Percentiles rank a stretch among this genome's conserved stretches.
These are phyloP conservation scores for Bombus soroeensis DNA, from an alignment of 1,140 invertebrate genomes.

Conservation along the genomic window DNA sequence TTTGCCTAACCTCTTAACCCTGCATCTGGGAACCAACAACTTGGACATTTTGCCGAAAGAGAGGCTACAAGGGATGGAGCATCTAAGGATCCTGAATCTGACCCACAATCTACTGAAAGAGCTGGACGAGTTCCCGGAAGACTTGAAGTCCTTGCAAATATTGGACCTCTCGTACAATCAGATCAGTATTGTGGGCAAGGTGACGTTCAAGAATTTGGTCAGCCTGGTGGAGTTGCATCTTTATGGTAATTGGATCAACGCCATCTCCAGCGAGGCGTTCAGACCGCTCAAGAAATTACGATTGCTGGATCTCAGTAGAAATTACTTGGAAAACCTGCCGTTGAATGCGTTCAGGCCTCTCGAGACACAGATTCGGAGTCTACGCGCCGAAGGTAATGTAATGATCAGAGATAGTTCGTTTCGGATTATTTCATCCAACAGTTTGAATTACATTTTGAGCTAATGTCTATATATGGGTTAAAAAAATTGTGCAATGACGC, in stretches of 20 bases:
- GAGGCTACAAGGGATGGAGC: slow-evolving; percentile 89
- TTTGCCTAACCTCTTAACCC: slow-evolving; percentile 88
- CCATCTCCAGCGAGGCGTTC: slow-evolving; percentile 91
- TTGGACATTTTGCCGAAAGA: slow-evolving; percentile 93
- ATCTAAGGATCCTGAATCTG: slow-evolving; percentile 89
- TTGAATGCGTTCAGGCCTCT: slow-evolving; percentile 89
- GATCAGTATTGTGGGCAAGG: slow-evolving; percentile 89
- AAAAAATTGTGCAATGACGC: neutral
- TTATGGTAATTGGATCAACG: slow-evolving; percentile 92
- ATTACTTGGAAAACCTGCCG: slow-evolving; percentile 92
- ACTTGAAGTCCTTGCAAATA: slow-evolving; percentile 89
- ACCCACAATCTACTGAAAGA: slow-evolving; percentile 92
- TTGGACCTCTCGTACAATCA: slow-evolving; percentile 93
- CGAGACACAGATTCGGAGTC: slow-evolving; percentile 90
- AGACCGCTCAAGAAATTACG: slow-evolving; percentile 90
- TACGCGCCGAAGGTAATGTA: slow-evolving; percentile 89
- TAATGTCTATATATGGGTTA: neutral
- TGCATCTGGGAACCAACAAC: slow-evolving; percentile 93
- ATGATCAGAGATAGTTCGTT: neutral
- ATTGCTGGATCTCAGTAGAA: slow-evolving; percentile 91
- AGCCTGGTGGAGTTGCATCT: slow-evolving; percentile 90
- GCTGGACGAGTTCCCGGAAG: slow-evolving; percentile 91
- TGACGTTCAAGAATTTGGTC: slow-evolving; percentile 89
- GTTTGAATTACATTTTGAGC: neutral
- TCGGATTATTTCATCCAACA: neutral